phyloP scores from a whole-genome alignment of 1,140 invertebrate genomes.

The Zaprionus inermis region DNA sequence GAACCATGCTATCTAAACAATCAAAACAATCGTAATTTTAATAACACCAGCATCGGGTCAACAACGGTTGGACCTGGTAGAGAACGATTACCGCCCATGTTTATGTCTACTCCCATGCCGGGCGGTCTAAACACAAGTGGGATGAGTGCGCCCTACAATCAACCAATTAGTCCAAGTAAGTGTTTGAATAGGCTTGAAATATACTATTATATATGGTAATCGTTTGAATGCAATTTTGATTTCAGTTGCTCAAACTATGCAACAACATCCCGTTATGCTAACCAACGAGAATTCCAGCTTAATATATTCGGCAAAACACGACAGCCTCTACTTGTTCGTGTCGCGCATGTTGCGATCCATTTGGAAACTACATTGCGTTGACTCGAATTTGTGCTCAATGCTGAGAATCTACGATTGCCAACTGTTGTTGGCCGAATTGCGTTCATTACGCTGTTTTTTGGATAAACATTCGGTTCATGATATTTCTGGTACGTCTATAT shows the following conservation, averaged over 20 bases:
- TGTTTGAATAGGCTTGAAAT: background rate
- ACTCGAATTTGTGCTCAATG: conserved; percentile 82
- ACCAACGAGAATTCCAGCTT: conserved; percentile 55
- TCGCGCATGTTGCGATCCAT: conserved; percentile 93
- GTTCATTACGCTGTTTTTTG: conserved; percentile 85
- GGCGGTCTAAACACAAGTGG: conserved; percentile 31
- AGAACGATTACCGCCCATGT: conserved; percentile 63
- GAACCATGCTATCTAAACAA: conserved; percentile 85
- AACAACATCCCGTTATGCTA: conserved; percentile 28
- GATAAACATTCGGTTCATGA: conserved; percentile 82
- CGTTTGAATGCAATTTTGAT: background rate
- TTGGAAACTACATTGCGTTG: conserved; percentile 90
- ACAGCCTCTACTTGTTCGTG: conserved; percentile 96
- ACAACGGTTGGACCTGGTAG: conserved; percentile 20
- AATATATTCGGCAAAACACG: conserved; percentile 90
- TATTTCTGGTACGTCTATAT: conserved; percentile 56
- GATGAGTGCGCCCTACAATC: conserved; percentile 43
- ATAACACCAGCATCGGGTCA: conserved; percentile 44
- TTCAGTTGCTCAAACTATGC: conserved; percentile 50
- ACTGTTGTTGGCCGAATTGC: conserved; percentile 84
- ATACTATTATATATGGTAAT: background rate
- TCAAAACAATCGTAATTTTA: conserved; percentile 49
- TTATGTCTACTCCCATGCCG: conserved; percentile 81
- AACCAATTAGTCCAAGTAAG: conserved; percentile 75
- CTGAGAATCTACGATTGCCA: conserved; percentile 85